Base-by-base conservation (phyloP, 2,797 vertebrate genomes). In the Phrynocephalus guinanensis region DNA sequence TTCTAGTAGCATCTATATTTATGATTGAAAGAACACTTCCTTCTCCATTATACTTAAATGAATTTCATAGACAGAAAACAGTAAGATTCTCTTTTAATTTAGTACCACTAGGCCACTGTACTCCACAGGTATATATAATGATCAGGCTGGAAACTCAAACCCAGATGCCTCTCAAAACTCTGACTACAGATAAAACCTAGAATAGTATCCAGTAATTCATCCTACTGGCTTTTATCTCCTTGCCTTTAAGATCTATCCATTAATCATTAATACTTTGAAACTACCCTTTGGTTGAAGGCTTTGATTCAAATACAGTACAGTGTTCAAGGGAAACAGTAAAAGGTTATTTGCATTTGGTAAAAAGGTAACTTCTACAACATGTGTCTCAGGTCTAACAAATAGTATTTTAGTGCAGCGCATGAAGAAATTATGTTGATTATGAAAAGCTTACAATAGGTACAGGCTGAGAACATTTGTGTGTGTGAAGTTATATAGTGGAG, bases 221-320 rank as follows among this genome's bases (percentile, higher is more conserved):
- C 33, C 13, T 30, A 33, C 67, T 33, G 3, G 22, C 38, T 52
- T 50, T n/a, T 7, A 22, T 2, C 26, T 84, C 33, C 70, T 26
- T 63, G 22, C 68, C 73, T n/a, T 79, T 86, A 72, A 80, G 30
- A 24, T 83, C 15, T 77, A 63, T 28, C 16, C 48, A 50, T 66
- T 22, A 79, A 30, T 15, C 72, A 75, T 71, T 60, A 70, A 63
- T 63, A 28, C 20, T 11, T 82, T 77, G 44, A 70, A 83, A 30
- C 18, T 33, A 87, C 24, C 52, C 76, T 13, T 60, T 10, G 30
- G 48, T 11, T 71, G 66, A 44, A 38, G 28, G 52, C 71, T 82
- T 28, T 60, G 79, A 83, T 56, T 26, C 60, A 87, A 79, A 83
- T 83, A 33, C 44, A 84, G 44, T 83, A 33, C 44, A 84, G 44